Base-by-base conservation (phyloP, 2,113 vertebrate species). In the Mormoops blainvillei region DNA sequence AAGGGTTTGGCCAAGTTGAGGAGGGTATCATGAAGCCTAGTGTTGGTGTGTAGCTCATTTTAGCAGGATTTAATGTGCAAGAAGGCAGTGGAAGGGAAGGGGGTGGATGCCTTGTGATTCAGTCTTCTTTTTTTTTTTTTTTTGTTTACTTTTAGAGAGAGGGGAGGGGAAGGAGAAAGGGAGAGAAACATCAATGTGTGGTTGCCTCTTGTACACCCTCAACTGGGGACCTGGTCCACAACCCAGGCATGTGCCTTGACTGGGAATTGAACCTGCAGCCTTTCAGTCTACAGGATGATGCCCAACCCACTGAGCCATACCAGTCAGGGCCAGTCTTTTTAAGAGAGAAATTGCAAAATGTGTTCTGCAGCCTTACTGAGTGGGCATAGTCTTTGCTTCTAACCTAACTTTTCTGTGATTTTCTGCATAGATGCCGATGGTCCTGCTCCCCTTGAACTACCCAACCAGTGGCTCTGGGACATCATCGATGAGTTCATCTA, bases 401-500 rank as follows among this genome's bases (percentile, higher is more conserved):
- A 19, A 0, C 63, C 71, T 95, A 71, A 90, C 56, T 70, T 81
- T 5, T 31, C 73, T 96, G 24, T 96, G 38, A 13, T 93, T 11
- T 97, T 92, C 12, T 97, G 16, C 20, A 16, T 97, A 99, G 99
- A 99, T 98, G 99, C 99, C 81, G 99, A 99, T 98, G 99, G 99
- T 4, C 99, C 99, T 1, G 99, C 99, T 89, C 99, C 99, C 33
- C 97, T 99, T 86, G 99, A 99, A 93, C 98, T 99, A 16, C 99
- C 99, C 63, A 99, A 99, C 98, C 99, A 99, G 96, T 99, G 99
- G 99, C 99, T 99, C 13, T 99, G 99, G 99, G 99, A 99, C 98
- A 99, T 99, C 90, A 99, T 99, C 1, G 99, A 99, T 98, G 99
- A 99, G 96, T 99, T 99, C 98, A 99, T 99, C 97, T 99, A 99